These are phyloP conservation scores for Irena cyanogastra DNA, from an alignment of 2,113 vertebrate species.

Conservation along the genomic window DNA sequence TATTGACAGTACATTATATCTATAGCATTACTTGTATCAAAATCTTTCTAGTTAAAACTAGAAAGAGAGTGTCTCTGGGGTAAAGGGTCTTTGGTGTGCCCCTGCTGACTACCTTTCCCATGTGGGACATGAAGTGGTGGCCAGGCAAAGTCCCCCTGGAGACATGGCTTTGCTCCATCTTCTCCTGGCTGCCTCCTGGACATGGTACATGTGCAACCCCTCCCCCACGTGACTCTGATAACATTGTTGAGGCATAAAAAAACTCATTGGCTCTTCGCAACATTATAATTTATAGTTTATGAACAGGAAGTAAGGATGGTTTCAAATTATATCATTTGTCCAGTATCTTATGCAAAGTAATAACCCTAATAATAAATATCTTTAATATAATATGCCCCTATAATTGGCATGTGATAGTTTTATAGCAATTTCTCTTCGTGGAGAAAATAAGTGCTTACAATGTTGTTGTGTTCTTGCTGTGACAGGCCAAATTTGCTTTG, in stretches of 20 bases:
- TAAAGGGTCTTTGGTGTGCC: background rate
- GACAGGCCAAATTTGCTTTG: background rate
- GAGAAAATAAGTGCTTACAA: background rate
- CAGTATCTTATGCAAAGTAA: background rate
- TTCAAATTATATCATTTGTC: background rate
- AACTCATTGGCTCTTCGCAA: background rate
- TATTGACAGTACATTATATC: background rate
- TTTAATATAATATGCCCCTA: background rate
- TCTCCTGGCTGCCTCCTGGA: background rate
- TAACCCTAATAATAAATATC: background rate
- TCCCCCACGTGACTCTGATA: background rate
- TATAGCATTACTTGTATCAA: background rate
- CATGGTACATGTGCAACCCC: background rate
- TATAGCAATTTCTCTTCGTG: background rate
- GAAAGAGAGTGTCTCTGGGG: no score
- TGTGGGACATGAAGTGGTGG: background rate
- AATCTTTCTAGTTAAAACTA: no score
- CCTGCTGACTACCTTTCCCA: background rate
- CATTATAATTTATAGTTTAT: background rate
- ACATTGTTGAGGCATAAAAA: background rate
- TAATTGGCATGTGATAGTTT: background rate
- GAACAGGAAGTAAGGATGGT: background rate
- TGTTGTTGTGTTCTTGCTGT: background rate
- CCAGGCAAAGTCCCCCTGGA: no score
- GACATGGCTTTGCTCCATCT: background rate